Base-by-base conservation (phyloP, 2,888 invertebrate species). In the Leucania comma region DNA sequence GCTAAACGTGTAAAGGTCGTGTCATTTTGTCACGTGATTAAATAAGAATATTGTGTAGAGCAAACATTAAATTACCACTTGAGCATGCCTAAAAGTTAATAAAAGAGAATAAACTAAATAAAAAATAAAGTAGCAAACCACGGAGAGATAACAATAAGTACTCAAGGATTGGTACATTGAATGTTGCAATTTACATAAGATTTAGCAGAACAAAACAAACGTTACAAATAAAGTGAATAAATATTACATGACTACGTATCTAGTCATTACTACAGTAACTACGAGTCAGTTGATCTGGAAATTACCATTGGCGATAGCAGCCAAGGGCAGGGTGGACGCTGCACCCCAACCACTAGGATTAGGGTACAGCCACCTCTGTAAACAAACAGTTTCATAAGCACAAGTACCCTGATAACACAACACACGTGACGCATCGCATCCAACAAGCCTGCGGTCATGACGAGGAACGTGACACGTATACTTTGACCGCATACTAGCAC, bases 351-450 rank as follows among this genome's bases (percentile, higher is more conserved):
- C 88, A 89, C 80, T 84, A 90, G 86, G 89, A 89, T 90, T 88
- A 90, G 90, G 89, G 89, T 88, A 87, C 89, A 89, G 82, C 89
- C 87, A 89, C 87, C 89, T 86, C 89, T 91, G 90, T 89, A 90
- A 91, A 90, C 83, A 91, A 92, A 88, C 73, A 86, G 77, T 70
- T 82, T 76, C 68, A 82, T 86, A 78, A 86, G 82, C 80, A 84
- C 78, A 80, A 76, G 69, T 68, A 68, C 38, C 74, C 72, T 76
- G 63, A 69, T 50, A 65, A 69, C 65, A 72, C 77, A 72, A 71
- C 65, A 77, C 75, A 73, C 71, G 78, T 74, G 65, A 71, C 51
- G 78, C 68, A 70, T 48, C 59, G 17, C 50, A 56, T 72, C 26
- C 35, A 72, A 61, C 65, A 66, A 80, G 64, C 46, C 51, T 51